Percentiles rank a stretch among this genome's conserved stretches.
Evolutionary conservation across 2,888 invertebrate genomes (phyloP).

Genomic region (Hypomecis atomaria): DNA sequence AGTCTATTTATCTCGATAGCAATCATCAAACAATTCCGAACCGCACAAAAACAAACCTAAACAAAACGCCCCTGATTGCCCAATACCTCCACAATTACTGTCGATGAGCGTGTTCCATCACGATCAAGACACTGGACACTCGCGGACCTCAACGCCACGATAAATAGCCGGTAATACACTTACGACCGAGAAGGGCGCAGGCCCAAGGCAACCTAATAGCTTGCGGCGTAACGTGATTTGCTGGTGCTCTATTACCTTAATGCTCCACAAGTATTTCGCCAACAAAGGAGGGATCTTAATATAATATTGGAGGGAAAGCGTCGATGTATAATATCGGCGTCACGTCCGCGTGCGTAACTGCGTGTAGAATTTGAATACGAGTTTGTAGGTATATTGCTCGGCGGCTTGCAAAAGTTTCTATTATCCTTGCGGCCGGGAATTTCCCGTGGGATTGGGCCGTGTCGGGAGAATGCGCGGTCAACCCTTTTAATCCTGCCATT

Average conservation of each 20-base stretch:
- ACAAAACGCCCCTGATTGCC: constrained; percentile 45
- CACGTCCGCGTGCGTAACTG: constrained; percentile 53
- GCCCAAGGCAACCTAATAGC: constrained; percentile 57
- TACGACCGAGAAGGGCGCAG: constrained; percentile 59
- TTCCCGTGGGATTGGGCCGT: constrained; percentile 36
- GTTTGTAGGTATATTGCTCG: constrained; percentile 42
- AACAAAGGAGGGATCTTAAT: constrained; percentile 73
- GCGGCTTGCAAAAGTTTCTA: constrained; percentile 46
- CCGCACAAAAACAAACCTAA: constrained; percentile 26
- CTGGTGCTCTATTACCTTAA: constrained; percentile 74
- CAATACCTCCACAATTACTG: constrained; percentile 51
- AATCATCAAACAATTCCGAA: too few relatives aligned
- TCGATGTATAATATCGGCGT: constrained; percentile 40
- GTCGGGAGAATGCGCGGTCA: constrained; percentile 34
- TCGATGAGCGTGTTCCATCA: constrained; percentile 53
- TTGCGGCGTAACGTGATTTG: constrained; percentile 75
- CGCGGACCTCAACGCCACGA: constrained; percentile 66
- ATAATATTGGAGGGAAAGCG: constrained; percentile 63
- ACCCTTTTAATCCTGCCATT: constrained; percentile 38
- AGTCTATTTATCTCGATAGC: too few relatives aligned
- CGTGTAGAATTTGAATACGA: constrained; percentile 62
- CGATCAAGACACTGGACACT: constrained; percentile 51
- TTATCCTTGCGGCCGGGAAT: constrained; percentile 43
- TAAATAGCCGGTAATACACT: constrained; percentile 79
- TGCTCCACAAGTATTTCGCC: constrained; percentile 71